Conservation (phyloP, 1,140 invertebrate genomes). For the Dufourea novaeangliae region DNA sequence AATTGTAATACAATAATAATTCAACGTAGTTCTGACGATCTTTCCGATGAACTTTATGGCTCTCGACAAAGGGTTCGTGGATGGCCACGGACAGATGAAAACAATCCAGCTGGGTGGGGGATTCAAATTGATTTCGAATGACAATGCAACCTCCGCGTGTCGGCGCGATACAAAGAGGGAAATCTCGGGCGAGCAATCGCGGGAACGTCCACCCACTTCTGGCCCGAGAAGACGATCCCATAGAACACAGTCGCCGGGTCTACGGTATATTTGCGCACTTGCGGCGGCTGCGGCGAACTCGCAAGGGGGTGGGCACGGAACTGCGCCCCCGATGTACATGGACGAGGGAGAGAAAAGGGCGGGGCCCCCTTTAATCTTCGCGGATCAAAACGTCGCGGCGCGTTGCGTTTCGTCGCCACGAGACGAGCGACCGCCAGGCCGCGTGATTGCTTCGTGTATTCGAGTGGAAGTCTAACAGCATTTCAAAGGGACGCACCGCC, state of each 20-base stretch:
- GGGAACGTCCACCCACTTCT: not conserved
- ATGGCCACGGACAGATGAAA: too few species aligned
- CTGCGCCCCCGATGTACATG: not conserved
- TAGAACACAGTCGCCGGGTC: constrained; percentile 20
- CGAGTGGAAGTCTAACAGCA: constrained; percentile 79
- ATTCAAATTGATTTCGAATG: not conserved
- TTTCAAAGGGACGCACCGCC: constrained; percentile 75
- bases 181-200: constrained; percentile 10
- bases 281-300: constrained; percentile 40
- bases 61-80: too few species aligned
- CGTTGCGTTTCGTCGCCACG: constrained; percentile 35
- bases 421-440: constrained; percentile 55
- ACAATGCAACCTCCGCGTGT: not conserved
- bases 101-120: too few species aligned
- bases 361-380: constrained; percentile 78
- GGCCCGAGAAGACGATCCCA: not conserved
- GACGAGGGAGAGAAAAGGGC: constrained; percentile 59
- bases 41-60: too few species aligned
- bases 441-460: constrained; percentile 80
- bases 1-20: too few species aligned
- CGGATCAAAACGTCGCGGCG: constrained; percentile 76
- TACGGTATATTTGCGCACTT: constrained; percentile 68
- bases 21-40: too few species aligned
- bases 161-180: not conserved
- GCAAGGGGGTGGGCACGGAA: constrained; percentile 29